These are phyloP conservation scores for Cettia cetti DNA, from an alignment of 2,113 vertebrate species.

Conservation along the genomic window DNA sequence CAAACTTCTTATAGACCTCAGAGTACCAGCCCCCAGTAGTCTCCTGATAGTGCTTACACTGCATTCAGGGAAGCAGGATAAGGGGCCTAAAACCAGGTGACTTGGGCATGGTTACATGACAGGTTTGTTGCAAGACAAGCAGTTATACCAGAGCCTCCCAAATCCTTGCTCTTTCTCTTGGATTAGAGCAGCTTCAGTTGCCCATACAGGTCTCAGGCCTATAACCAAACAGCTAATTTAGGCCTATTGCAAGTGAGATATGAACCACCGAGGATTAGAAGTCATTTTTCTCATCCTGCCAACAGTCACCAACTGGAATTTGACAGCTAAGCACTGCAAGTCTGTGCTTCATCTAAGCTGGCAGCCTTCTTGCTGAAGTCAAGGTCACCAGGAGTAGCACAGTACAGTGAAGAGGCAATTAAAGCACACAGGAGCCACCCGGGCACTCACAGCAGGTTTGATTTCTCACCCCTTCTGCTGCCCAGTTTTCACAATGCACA, in stretches of 20 bases:
- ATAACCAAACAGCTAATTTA: not conserved
- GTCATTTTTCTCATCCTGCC: not conserved
- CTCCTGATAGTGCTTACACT: not conserved
- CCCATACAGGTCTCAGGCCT: not conserved
- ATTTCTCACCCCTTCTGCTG: not conserved
- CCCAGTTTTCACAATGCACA: not conserved
- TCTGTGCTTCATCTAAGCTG: not conserved
- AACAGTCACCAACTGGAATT: not conserved
- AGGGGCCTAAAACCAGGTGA: not conserved
- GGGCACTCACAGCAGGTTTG: not conserved
- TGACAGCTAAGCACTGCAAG: constrained; percentile 7
- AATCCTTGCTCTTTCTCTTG: not conserved
- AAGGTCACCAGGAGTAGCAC: not conserved
- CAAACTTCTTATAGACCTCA: not conserved
- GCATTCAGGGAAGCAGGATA: not conserved
- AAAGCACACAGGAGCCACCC: not conserved
- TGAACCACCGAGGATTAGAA: not conserved
- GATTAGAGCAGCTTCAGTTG: not conserved
- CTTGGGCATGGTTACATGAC: not conserved
- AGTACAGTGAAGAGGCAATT: not conserved
- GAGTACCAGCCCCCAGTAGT: not conserved
- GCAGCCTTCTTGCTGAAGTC: not conserved
- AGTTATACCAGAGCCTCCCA: not conserved
- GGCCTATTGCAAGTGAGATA: not conserved
- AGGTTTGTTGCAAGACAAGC: not conserved